These are phyloP conservation scores for Cinara cedri DNA, from an alignment of 2,888 invertebrate species.

Conservation along the genomic window DNA sequence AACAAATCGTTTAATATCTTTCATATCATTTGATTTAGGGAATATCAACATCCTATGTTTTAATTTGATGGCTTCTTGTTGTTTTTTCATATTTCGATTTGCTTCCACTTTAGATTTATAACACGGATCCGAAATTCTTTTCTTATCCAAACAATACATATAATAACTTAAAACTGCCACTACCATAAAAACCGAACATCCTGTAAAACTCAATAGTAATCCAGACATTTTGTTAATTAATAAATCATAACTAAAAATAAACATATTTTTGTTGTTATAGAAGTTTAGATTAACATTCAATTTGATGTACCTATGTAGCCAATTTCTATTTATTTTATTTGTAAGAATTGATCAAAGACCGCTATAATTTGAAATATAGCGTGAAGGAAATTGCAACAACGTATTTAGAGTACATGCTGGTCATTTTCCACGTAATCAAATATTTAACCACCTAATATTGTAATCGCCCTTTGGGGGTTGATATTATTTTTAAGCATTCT, in stretches of 20 bases:
- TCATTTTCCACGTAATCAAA: too few relatives aligned
- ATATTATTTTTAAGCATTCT: too few relatives aligned
- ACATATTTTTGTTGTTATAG: background rate
- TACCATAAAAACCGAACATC: background rate
- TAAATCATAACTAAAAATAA: background rate
- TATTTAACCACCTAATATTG: too few relatives aligned
- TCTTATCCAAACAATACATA: conserved; percentile 3
- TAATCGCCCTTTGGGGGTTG: too few relatives aligned
- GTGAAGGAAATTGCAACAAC: too few relatives aligned
- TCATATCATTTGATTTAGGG: background rate
- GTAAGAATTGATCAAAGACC: too few relatives aligned
- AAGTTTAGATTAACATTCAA: background rate
- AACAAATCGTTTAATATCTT: conserved; percentile 31
- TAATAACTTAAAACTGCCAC: background rate
- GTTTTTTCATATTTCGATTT: background rate
- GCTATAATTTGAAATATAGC: too few relatives aligned
- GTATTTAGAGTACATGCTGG: too few relatives aligned
- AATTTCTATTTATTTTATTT: conserved; percentile 59
- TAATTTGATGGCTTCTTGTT: background rate
- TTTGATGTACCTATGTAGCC: background rate
- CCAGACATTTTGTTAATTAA: too few relatives aligned
- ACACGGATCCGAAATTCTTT: conserved; percentile 10
- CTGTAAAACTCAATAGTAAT: background rate
- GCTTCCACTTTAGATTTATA: conserved; percentile 11
- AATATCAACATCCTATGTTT: conserved; percentile 11